phyloP scores from a whole-genome alignment of 2,797 vertebrate genomes.

The Harpagifer antarcticus region DNA sequence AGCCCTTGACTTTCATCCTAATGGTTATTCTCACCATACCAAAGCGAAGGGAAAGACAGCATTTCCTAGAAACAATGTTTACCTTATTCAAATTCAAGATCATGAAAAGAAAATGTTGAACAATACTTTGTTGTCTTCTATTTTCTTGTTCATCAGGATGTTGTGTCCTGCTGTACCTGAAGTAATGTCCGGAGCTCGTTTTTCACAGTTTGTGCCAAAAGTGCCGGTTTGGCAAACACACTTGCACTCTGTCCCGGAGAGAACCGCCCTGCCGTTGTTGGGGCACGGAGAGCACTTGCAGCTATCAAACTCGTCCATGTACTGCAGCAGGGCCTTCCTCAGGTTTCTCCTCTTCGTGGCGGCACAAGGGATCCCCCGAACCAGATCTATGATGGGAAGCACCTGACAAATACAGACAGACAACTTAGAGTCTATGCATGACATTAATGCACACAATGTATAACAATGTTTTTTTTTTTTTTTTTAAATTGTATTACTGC shows the following conservation, averaged over 20 bases:
- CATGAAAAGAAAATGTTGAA: not conserved
- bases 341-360: slow-evolving; percentile 90
- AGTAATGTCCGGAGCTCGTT: slow-evolving; percentile 82
- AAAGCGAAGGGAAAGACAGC: too few species aligned
- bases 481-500: too few species aligned
- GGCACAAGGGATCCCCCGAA: slow-evolving; percentile 89
- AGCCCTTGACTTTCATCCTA: too few species aligned
- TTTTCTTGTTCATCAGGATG: not conserved
- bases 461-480: too few species aligned
- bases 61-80: too few species aligned
- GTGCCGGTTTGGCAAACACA: slow-evolving; percentile 92
- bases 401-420: slow-evolving; percentile 77
- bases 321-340: slow-evolving; percentile 86
- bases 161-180: slow-evolving; percentile 78
- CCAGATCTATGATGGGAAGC: slow-evolving; percentile 87
- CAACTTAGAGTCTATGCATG: too few species aligned
- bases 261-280: slow-evolving; percentile 86
- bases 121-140: not conserved
- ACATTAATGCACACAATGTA: too few species aligned
- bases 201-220: slow-evolving; percentile 90
- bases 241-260: slow-evolving; percentile 89
- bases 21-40: too few species aligned
- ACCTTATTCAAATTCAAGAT: too few species aligned
- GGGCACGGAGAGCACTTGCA: slow-evolving; percentile 91
- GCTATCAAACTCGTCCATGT: slow-evolving; percentile 86